These are phyloP conservation scores for Danio choprae DNA, from an alignment of 2,797 vertebrate species.

Conservation along the genomic window DNA sequence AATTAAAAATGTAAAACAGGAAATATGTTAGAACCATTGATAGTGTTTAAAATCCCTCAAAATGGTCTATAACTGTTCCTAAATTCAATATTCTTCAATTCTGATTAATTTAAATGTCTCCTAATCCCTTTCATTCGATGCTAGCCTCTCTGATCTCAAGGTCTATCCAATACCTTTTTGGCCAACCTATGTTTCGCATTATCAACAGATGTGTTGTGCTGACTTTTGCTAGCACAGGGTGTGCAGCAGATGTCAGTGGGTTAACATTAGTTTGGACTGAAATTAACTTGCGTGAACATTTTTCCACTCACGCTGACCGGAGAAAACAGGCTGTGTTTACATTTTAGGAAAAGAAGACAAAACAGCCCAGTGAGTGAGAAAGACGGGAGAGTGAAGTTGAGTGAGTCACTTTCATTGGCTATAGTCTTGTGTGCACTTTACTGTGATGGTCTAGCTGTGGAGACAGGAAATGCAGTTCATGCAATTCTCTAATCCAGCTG, in stretches of 20 bases:
- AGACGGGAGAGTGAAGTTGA: neutral
- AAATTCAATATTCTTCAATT: no score
- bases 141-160: neutral
- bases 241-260: constrained; percentile 30
- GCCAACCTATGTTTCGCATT: neutral
- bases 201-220: constrained; percentile 25
- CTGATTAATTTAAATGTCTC: neutral
- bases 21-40: no score
- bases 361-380: constrained; percentile 43
- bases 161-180: neutral
- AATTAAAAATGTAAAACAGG: no score
- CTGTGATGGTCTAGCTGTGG: neutral
- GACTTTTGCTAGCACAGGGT: constrained; percentile 11
- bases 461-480: neutral
- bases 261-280: constrained; percentile 31
- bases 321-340: constrained; percentile 69
- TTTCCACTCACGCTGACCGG: constrained; percentile 31
- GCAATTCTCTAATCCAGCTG: constrained; percentile 1
- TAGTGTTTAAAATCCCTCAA: no score
- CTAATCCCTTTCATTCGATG: neutral
- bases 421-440: neutral
- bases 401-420: neutral
- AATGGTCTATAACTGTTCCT: no score
- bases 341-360: constrained; percentile 50
- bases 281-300: neutral